A percentile compares a stretch with the other conserved stretches of the same genome.
phyloP scores from a whole-genome alignment of 2,888 invertebrate genomes.

The Hecatera dysodea region DNA sequence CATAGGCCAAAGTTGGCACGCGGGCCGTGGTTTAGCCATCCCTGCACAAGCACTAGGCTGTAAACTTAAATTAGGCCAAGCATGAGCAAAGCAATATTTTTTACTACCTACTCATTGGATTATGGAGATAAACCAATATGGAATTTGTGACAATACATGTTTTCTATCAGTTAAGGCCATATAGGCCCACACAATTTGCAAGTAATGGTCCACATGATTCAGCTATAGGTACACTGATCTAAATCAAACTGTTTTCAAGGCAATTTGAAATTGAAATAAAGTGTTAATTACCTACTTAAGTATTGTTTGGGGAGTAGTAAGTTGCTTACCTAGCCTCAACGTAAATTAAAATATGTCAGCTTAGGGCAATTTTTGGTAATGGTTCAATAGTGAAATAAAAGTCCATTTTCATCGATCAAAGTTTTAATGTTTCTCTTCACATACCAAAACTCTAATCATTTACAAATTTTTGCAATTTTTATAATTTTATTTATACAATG shows the following conservation, averaged over 20 bases:
- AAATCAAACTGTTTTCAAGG: constrained; percentile 22
- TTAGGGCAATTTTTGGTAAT: not conserved
- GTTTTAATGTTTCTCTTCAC: constrained; percentile 82
- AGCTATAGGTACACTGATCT: not conserved
- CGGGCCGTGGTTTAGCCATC: not conserved
- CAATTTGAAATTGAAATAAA: constrained; percentile 25
- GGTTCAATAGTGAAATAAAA: constrained; percentile 73
- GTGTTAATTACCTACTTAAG: not conserved
- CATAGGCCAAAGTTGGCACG: too few species aligned
- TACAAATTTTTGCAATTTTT: constrained; percentile 87
- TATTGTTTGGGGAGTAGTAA: not conserved
- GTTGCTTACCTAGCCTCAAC: not conserved
- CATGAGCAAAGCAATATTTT: not conserved
- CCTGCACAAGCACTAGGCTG: not conserved
- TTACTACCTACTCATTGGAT: not conserved
- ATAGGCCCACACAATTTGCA: not conserved
- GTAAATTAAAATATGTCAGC: not conserved
- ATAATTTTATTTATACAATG: constrained; percentile 86
- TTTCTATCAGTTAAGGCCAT: constrained; percentile 42
- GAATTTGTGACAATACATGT: not conserved
- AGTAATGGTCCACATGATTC: not conserved
- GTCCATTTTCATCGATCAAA: constrained; percentile 78
- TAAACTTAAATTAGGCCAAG: too few species aligned
- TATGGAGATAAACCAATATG: not conserved
- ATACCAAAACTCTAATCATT: constrained; percentile 84